These are phyloP conservation scores for Podilymbus podiceps DNA, from an alignment of 2,113 vertebrate genomes.

Conservation along the genomic window DNA sequence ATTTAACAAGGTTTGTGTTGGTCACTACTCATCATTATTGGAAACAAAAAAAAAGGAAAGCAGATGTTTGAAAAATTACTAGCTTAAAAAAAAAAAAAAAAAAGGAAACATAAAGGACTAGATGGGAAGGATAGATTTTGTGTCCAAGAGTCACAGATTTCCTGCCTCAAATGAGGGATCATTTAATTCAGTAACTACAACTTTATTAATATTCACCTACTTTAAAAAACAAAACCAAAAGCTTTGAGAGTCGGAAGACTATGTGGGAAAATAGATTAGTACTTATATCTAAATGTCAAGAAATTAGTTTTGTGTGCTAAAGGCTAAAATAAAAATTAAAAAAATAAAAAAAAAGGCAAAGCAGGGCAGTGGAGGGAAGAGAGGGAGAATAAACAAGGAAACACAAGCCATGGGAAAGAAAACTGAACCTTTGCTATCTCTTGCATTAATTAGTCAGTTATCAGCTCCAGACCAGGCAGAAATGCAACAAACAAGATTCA, in stretches of 20 bases:
- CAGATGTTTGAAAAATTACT: neutral
- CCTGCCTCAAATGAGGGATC: neutral
- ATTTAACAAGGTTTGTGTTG: neutral
- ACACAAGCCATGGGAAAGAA: neutral
- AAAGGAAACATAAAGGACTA: conserved; percentile 5
- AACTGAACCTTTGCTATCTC: neutral
- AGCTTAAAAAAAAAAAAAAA: neutral
- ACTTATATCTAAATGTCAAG: neutral
- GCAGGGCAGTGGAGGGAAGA: neutral
- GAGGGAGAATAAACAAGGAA: neutral
- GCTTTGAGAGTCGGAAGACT: neutral
- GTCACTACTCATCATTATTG: neutral
- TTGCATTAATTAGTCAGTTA: neutral
- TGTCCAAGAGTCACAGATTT: neutral
- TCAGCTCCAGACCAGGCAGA: neutral
- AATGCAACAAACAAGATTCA: neutral
- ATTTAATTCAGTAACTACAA: neutral
- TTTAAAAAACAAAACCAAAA: neutral
- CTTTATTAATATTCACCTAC: neutral
- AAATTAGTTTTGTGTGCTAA: neutral
- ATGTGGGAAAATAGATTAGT: neutral
- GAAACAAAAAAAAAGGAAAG: neutral
- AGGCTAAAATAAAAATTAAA: neutral
- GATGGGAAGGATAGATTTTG: neutral
- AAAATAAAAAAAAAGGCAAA: neutral